Base-by-base conservation (phyloP, 2,888 invertebrate genomes). In the Catotricha subobsoleta region DNA sequence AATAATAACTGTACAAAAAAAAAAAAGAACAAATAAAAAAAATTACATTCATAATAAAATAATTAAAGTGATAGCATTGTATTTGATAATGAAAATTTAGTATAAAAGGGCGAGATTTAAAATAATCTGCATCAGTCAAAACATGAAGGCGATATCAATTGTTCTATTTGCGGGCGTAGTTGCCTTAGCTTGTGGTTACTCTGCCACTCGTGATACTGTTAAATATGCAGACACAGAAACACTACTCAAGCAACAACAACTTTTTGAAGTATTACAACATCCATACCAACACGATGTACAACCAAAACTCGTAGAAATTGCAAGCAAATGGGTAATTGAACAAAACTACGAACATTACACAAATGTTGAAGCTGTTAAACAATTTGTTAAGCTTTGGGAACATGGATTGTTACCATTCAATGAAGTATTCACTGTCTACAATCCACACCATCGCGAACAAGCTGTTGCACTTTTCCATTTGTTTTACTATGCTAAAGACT, bases 401-500 rank as follows among this genome's bases (percentile, higher is more conserved):
- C 62, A 68, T 39, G 67, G 70, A 50, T 25, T 38, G 3, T 44
- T 60, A 45, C 41, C 49, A 23, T 54, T 55, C 15, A 54, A 60
- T 41, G 55, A 56, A 46, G 48, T 54, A 6, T 60, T 58, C 51
- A 50, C 51, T 18, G 46, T 57, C n/a, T 29, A 41, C 9, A 47
- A 57, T 40, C 50, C 55, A 15, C 51, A 54, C 1, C 53, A 54
- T 18, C 55, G 59, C 34, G 49, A 50, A 29, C 74, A 82, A 54
- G 74, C 72, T 9, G 54, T 68, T 4, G 69, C 72, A 6, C 58
- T 82, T 18, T 74, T 74, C 56, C 69, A 75, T 49, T 58, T 78
- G 15, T 66, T 84, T 45, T 69, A 68, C 59, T 73, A 71, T 44
- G 77, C 80, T 48, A 78, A 77, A 58, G 75, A 80, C 55, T 81